These are phyloP conservation scores for Myiotriccus ornatus DNA, from an alignment of 2,797 vertebrate species.

Conservation along the genomic window DNA sequence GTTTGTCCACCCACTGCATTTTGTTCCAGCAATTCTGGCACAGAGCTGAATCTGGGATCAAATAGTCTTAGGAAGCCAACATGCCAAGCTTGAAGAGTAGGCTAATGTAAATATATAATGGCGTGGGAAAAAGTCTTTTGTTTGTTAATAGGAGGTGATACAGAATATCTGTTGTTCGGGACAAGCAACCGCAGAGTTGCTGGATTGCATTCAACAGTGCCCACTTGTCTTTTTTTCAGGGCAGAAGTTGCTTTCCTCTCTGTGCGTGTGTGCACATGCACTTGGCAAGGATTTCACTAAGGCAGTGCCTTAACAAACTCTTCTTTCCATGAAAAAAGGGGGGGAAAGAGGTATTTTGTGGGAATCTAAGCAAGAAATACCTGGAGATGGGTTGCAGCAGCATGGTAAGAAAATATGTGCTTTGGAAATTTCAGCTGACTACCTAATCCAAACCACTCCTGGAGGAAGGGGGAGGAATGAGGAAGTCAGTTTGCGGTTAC, in stretches of 20 bases:
- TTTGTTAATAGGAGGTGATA: constrained; percentile 50
- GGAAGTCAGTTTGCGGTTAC: constrained; percentile 58
- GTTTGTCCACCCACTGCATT: constrained; percentile 74
- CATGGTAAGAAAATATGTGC: neutral
- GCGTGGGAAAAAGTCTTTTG: constrained; percentile 42
- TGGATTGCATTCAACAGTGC: neutral
- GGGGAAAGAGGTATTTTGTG: neutral
- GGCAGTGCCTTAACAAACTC: neutral
- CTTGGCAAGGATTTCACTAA: neutral
- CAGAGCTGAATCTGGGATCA: constrained; percentile 48
- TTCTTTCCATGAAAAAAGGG: neutral
- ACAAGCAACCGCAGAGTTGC: neutral
- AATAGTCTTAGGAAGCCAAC: constrained; percentile 49
- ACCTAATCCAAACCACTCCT: constrained; percentile 51
- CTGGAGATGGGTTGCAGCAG: neutral
- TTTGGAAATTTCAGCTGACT: constrained; percentile 50
- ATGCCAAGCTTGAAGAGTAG: constrained; percentile 39
- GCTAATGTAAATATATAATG: constrained; percentile 63
- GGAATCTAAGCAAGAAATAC: neutral
- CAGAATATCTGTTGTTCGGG: constrained; percentile 1
- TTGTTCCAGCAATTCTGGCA: constrained; percentile 68
- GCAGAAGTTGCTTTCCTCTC: neutral
- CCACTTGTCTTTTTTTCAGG: neutral
- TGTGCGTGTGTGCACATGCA: rapidly evolving
- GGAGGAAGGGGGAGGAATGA: constrained; percentile 65